Evolutionary conservation across 2,113 vertebrate species (phyloP).

Genomic region (Mesitornis unicolor): DNA sequence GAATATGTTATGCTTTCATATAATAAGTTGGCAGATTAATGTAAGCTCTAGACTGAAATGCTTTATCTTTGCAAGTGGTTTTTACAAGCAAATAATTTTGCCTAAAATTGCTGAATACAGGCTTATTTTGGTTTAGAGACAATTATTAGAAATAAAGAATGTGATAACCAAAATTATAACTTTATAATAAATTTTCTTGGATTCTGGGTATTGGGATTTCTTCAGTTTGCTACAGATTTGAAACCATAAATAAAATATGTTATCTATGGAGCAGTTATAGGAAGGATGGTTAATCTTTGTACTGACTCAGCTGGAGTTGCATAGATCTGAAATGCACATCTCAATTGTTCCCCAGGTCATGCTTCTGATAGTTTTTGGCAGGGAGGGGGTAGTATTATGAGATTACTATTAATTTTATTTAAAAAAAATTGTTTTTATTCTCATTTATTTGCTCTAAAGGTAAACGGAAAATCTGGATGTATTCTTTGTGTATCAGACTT

Average conservation of each 20-base stretch:
- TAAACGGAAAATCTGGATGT: neutral
- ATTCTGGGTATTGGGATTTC: neutral
- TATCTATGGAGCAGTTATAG: neutral
- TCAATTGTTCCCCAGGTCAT: neutral
- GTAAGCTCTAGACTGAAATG: neutral
- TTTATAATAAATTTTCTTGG: neutral
- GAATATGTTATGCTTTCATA: neutral
- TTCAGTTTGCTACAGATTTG: neutral
- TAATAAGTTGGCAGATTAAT: neutral
- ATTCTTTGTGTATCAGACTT: neutral
- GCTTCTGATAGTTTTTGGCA: neutral
- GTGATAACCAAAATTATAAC: neutral
- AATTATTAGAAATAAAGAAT: neutral
- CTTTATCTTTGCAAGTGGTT: neutral
- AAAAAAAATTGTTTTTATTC: neutral
- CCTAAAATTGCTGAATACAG: neutral
- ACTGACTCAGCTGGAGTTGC: neutral
- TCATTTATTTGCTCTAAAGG: neutral
- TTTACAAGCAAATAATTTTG: neutral
- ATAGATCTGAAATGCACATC: neutral
- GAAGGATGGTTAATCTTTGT: neutral
- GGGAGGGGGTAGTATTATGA: rapidly evolving
- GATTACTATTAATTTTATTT: neutral
- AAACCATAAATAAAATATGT: neutral
- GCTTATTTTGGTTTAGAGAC: neutral